A percentile compares a stretch with the other conserved stretches of the same genome.
Evolutionary conservation across 2,888 invertebrate genomes (phyloP).

Genomic region (Electrophaes corylata): DNA sequence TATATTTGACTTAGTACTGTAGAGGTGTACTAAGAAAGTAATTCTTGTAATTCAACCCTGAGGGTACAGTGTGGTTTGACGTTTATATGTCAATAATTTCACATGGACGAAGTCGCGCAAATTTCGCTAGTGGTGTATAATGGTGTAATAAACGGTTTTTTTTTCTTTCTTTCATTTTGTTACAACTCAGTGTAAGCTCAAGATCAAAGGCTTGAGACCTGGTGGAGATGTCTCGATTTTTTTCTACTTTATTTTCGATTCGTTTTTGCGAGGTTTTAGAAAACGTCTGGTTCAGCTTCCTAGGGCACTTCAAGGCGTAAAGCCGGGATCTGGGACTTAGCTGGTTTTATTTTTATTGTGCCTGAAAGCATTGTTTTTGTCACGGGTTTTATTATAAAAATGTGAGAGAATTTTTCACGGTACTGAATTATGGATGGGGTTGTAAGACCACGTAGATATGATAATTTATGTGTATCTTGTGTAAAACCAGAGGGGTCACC

Average conservation of each 20-base stretch:
- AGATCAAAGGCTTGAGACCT: conserved; percentile 77
- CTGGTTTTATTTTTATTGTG: conserved; percentile 29
- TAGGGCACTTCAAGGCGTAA: conserved; percentile 57
- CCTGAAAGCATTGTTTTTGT: conserved; percentile 27
- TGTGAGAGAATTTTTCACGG: conserved; percentile 12
- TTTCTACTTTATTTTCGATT: conserved; percentile 80
- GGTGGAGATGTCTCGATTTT: conserved; percentile 81
- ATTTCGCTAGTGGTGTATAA: too few relatives aligned
- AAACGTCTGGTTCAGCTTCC: conserved; percentile 78
- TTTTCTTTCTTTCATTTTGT: neutral
- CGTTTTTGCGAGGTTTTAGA: conserved; percentile 72
- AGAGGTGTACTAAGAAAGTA: too few relatives aligned
- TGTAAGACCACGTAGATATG: neutral
- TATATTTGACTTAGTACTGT: too few relatives aligned
- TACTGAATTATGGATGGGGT: conserved; percentile 2
- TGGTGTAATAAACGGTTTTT: neutral
- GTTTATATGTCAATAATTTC: too few relatives aligned
- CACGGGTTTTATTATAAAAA: conserved; percentile 25
- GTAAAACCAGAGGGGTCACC: too few relatives aligned
- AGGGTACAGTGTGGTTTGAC: too few relatives aligned
- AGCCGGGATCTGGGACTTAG: conserved; percentile 35
- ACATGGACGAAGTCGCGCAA: too few relatives aligned
- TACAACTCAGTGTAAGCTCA: conserved; percentile 62
- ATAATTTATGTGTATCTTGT: neutral
- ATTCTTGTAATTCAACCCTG: too few relatives aligned